Evolutionary conservation across 1,140 invertebrate genomes (phyloP).

Genomic region (Drusus annulatus): DNA sequence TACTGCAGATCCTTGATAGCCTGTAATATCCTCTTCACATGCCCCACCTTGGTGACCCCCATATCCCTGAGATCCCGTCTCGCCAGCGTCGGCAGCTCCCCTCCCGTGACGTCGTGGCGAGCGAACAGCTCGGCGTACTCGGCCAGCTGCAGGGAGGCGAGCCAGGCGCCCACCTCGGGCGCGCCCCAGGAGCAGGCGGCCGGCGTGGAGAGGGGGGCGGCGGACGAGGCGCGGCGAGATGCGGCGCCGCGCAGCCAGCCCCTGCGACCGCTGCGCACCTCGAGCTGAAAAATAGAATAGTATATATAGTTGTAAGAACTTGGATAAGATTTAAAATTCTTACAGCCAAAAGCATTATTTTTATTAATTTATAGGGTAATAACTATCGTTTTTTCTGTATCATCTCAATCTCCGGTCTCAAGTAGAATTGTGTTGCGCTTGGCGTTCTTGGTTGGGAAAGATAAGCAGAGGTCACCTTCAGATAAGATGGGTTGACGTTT

Average conservation of each 20-base stretch:
- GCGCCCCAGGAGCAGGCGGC: conserved; percentile 75
- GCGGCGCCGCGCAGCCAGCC: conserved; percentile 51
- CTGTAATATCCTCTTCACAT: conserved; percentile 94
- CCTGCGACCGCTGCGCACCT: conserved; percentile 34
- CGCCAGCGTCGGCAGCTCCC: conserved; percentile 89
- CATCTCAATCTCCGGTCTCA: no score
- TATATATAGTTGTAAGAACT: no score
- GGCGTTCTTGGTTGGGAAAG: no score
- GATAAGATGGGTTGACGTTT: no score
- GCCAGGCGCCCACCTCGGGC: conserved; percentile 85
- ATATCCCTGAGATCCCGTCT: conserved; percentile 90
- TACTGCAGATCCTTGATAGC: conserved; percentile 88
- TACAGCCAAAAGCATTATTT: no score
- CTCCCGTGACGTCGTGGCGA: conserved; percentile 92
- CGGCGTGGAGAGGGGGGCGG: background rate
- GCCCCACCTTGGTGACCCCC: conserved; percentile 93
- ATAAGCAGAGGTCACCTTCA: no score
- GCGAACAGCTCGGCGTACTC: conserved; percentile 91
- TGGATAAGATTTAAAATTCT: no score
- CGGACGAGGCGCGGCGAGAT: conserved; percentile 31
- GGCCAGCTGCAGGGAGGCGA: conserved; percentile 88
- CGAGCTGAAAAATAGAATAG: no score
- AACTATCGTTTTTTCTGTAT: no score
- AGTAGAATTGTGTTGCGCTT: no score
- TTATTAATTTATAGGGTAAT: no score